Evolutionary conservation across 1,140 invertebrate species (phyloP).

Genomic region (Zaprionus vittiger): DNA sequence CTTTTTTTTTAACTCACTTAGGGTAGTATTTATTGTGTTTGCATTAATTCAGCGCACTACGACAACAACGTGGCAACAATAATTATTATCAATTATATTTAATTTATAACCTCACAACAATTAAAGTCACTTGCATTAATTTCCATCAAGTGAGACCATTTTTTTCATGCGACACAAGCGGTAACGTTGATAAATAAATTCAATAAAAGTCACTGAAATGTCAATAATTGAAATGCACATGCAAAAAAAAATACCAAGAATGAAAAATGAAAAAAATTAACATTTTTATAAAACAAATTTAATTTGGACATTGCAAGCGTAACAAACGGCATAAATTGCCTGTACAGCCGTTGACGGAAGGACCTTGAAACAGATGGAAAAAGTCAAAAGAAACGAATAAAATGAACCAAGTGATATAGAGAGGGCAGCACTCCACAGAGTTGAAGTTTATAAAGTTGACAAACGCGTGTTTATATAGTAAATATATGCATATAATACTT

Average conservation of each 20-base stretch:
- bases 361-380: slow-evolving; percentile 27
- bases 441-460: background rate
- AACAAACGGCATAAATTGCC: slow-evolving; percentile 58
- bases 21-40: background rate
- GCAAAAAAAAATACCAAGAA: slow-evolving; percentile 17
- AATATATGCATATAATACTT: slow-evolving; percentile 2
- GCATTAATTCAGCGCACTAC: background rate
- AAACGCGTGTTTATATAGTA: background rate
- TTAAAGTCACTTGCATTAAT: slow-evolving; percentile 25
- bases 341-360: slow-evolving; percentile 23
- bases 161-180: slow-evolving; percentile 16
- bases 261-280: slow-evolving; percentile 51
- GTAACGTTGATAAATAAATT: slow-evolving; percentile 62
- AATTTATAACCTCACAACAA: slow-evolving; percentile 40
- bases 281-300: slow-evolving; percentile 75
- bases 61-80: slow-evolving; percentile 29
- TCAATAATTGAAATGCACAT: slow-evolving; percentile 68
- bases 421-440: background rate
- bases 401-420: background rate
- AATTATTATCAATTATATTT: slow-evolving; percentile 43
- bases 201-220: slow-evolving; percentile 71
- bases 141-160: background rate
- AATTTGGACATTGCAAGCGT: slow-evolving; percentile 57
- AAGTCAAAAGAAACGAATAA: background rate
- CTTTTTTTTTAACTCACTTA: slow-evolving; percentile 18